Evolutionary conservation across 2,797 vertebrate genomes (phyloP).

Genomic region (Lacerta agilis): DNA sequence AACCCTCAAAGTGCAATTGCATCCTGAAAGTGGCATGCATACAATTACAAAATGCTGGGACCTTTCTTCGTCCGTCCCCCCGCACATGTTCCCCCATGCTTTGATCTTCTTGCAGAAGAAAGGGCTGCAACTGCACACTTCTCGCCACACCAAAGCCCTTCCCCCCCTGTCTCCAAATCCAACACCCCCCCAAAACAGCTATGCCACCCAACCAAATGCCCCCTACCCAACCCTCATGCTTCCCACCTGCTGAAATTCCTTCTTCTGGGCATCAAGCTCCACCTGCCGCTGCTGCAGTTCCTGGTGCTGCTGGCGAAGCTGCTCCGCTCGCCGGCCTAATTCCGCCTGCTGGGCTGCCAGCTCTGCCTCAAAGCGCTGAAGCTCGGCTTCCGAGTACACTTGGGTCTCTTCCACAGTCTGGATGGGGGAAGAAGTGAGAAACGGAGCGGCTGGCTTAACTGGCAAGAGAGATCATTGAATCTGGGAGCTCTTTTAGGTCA

Average conservation of each 20-base stretch:
- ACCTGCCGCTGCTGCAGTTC: constrained; percentile 78
- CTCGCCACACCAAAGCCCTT: too few relatives aligned
- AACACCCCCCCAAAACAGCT: too few relatives aligned
- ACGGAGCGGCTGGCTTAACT: neutral
- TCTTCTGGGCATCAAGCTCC: constrained; percentile 89
- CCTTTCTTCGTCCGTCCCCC: too few relatives aligned
- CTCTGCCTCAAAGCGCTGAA: constrained; percentile 86
- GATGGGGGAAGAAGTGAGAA: neutral
- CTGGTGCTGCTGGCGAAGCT: constrained; percentile 72
- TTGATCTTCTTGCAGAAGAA: too few relatives aligned
- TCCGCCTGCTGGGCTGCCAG: constrained; percentile 85
- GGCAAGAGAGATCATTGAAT: neutral
- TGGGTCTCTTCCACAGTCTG: constrained; percentile 89
- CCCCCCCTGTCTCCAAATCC: too few relatives aligned
- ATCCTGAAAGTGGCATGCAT: too few relatives aligned
- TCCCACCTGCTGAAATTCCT: constrained; percentile 89
- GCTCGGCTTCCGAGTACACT: constrained; percentile 87
- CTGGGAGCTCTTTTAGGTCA: too few relatives aligned
- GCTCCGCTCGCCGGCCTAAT: constrained; percentile 82
- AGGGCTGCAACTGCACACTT: too few relatives aligned
- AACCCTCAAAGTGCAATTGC: too few relatives aligned
- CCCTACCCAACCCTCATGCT: too few relatives aligned
- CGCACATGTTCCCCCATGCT: too few relatives aligned
- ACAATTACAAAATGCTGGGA: too few relatives aligned
- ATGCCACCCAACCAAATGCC: neutral